Evolutionary conservation across 2,113 vertebrate species (phyloP).

Genomic region (Ophthalmolycus amberensis): DNA sequence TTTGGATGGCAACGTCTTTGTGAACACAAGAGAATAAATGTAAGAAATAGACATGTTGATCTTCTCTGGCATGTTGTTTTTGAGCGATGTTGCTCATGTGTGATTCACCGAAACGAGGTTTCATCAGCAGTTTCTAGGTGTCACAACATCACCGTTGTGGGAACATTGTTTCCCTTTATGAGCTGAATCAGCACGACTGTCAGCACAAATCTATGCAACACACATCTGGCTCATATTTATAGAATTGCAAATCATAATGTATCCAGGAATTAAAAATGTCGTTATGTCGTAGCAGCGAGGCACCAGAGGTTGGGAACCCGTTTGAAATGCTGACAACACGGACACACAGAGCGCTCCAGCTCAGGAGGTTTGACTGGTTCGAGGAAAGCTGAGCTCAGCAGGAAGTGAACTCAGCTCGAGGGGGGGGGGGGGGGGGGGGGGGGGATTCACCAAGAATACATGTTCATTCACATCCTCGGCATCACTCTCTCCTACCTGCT

Average conservation of each 20-base stretch:
- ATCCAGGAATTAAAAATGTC: neutral
- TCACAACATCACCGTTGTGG: conserved; percentile 8
- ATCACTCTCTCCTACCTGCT: conserved; percentile 61
- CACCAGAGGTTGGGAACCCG: too few relatives aligned
- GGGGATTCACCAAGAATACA: too few relatives aligned
- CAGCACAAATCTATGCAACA: conserved; percentile 22
- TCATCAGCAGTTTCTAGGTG: conserved; percentile 35
- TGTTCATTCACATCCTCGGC: neutral
- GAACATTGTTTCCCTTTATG: neutral
- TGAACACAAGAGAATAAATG: too few relatives aligned
- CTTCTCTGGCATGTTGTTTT: neutral
- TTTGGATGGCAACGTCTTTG: neutral
- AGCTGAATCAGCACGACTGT: conserved; percentile 19
- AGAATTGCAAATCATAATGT: conserved; percentile 17
- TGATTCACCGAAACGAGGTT: neutral
- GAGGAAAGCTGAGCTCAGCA: too few relatives aligned
- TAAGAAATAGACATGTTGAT: neutral
- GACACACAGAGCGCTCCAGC: too few relatives aligned
- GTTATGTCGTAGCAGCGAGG: too few relatives aligned
- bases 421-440: too few relatives aligned
- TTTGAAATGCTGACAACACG: too few relatives aligned
- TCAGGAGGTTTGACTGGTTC: too few relatives aligned
- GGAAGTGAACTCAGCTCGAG: too few relatives aligned
- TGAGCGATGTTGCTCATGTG: neutral
- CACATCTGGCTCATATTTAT: neutral